A percentile compares a stretch with the other conserved stretches of the same genome.
Evolutionary conservation across 2,797 vertebrate genomes (phyloP).

Genomic region (Neoniphon sammara): DNA sequence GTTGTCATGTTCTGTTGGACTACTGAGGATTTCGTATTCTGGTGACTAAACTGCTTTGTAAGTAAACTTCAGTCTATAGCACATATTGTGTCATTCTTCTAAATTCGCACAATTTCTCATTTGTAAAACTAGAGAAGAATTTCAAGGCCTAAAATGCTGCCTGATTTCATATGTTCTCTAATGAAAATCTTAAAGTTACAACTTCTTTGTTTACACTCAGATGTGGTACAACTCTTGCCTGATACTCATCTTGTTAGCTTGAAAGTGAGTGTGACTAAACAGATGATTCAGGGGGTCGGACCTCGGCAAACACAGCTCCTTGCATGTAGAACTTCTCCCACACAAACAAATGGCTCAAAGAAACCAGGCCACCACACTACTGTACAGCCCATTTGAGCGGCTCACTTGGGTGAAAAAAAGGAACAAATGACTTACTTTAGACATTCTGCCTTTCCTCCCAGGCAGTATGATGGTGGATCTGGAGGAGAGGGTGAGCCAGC

Average conservation of each 20-base stretch:
- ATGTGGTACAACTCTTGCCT: too few species aligned
- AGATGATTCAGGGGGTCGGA: too few species aligned
- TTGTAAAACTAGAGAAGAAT: background rate
- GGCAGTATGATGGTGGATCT: conserved; percentile 96
- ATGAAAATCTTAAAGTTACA: background rate
- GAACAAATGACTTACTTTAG: background rate
- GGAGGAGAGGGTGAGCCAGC: conserved; percentile 87
- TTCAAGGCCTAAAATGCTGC: too few species aligned
- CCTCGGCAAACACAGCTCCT: background rate
- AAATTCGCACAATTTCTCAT: background rate
- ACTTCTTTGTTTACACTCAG: background rate
- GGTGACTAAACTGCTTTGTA: too few species aligned
- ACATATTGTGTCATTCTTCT: background rate
- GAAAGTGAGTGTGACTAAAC: too few species aligned
- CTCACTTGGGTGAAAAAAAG: too few species aligned
- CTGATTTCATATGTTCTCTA: background rate
- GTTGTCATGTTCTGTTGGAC: background rate
- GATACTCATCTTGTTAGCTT: too few species aligned
- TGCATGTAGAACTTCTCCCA: background rate
- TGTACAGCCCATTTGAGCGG: too few species aligned
- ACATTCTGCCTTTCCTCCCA: conserved; percentile 59
- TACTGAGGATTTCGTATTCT: background rate
- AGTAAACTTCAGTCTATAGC: too few species aligned
- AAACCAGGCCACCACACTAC: too few species aligned
- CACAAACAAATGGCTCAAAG: background rate